Evolutionary conservation across 2,888 invertebrate species (phyloP).

Genomic region (Plutella xylostella): DNA sequence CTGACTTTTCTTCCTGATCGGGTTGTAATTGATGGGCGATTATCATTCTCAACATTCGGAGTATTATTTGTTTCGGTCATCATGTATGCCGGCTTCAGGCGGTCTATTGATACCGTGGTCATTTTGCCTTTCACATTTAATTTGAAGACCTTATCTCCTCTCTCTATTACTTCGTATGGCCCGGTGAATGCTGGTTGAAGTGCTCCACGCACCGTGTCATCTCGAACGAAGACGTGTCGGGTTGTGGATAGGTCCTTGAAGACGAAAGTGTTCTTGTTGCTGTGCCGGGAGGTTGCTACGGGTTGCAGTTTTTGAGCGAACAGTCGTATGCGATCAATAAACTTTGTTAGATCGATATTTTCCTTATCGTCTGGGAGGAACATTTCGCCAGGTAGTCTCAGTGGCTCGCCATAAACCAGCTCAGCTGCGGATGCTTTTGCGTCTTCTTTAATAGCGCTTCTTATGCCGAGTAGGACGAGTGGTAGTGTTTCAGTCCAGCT

Average conservation of each 20-base stretch:
- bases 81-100: neutral
- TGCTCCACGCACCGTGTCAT: neutral
- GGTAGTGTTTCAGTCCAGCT: constrained; percentile 24
- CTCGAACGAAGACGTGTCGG: neutral
- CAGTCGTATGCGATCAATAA: neutral
- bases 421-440: constrained; percentile 22
- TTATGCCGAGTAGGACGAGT: constrained; percentile 20
- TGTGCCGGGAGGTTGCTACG: neutral
- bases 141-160: neutral
- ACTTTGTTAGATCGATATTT: neutral
- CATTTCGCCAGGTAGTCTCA: constrained; percentile 24
- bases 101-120: neutral
- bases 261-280: neutral
- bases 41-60: too few relatives aligned
- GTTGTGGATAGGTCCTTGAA: neutral
- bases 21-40: too few relatives aligned
- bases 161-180: constrained; percentile 3
- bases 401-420: constrained; percentile 21
- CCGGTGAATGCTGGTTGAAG: constrained; percentile 7
- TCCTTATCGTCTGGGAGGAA: constrained; percentile 7
- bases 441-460: constrained; percentile 22
- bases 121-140: neutral
- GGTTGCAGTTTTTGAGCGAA: neutral
- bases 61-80: too few relatives aligned
- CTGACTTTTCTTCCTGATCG: too few relatives aligned